Base-by-base conservation (phyloP, 2,888 invertebrate genomes). In the Trachelus troglodyta region DNA sequence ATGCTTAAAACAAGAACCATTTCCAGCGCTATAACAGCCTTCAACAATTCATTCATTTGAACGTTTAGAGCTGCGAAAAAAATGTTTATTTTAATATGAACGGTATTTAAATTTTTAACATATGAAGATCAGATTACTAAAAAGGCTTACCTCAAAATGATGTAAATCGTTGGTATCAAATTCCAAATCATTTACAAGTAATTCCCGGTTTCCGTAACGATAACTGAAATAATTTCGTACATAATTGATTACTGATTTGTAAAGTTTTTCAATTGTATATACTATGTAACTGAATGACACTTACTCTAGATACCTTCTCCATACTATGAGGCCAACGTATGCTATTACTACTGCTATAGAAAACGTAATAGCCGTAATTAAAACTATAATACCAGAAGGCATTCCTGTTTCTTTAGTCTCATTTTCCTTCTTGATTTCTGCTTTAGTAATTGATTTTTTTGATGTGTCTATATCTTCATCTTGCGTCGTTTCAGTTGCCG, bases 221-320 rank as follows among this genome's bases (percentile, higher is more conserved):
- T 91, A 91, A 84, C 87, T 89, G 76, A 35, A 78, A 81, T 23
- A 31, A 71, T 77, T 76, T 77, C 73, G 12, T 69, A 74, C 33
- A 69, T 30, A 75, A 56, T 73, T 15, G 56, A 76, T 35, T 74
- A 71, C 69, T 79, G 11, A 69, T 31, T 68, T 4, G 71, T 73
- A 68, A 4, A 75, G 31, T 69, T 74, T 34, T 74, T 34, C 33
- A 23, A 34, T 15, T n/a, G 34, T n/a, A 56, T 30, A 73, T 11
- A 34, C 12, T 73, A 15, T 74, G 40, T n/a, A 76, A 56, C 82
- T 15, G 34, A 76, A 82, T 12, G 31, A 75, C 37, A 77, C 92
- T 92, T 88, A 93, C 93, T 92, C 92, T 71, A 92, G 84, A 81
- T 91, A 90, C 84, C 92, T 88, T 79, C 92, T 91, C 92, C 92